phyloP scores from a whole-genome alignment of 2,797 vertebrate genomes.

The Chaetophractus vellerosus region DNA sequence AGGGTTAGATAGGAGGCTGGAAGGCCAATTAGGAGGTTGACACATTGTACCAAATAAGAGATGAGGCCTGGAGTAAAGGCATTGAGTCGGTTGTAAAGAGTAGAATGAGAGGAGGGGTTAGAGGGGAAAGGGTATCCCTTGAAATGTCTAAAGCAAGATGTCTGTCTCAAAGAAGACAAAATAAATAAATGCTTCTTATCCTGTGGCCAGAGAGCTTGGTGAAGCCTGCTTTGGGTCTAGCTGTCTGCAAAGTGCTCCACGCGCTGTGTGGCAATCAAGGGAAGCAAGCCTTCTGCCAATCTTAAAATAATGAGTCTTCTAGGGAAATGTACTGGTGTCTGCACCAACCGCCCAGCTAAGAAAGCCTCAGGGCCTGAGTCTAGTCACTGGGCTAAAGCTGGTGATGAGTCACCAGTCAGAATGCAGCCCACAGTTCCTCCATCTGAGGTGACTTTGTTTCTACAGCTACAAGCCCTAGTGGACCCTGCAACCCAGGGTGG shows the following conservation, averaged over 20 bases:
- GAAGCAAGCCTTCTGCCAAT: constrained; percentile 26
- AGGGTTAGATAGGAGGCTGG: background rate
- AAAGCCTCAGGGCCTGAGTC: background rate
- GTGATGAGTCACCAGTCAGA: background rate
- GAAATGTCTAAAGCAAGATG: background rate
- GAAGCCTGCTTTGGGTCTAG: background rate
- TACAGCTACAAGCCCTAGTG: background rate
- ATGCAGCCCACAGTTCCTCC: background rate
- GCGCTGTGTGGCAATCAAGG: background rate
- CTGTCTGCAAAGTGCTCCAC: background rate
- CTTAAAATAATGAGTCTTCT: background rate
- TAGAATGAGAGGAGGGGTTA: background rate
- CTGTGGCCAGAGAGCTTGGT: constrained; percentile 4
- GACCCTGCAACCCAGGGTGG: background rate
- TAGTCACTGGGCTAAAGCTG: background rate
- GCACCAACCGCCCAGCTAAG: fast-evolving
- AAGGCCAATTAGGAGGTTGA: background rate
- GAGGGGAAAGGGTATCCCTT: background rate
- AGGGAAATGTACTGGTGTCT: background rate
- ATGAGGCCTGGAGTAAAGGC: background rate
- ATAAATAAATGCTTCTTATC: constrained; percentile 23
- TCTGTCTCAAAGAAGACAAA: background rate
- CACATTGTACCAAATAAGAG: background rate
- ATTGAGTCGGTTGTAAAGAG: background rate
- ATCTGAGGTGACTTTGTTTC: background rate